These are phyloP conservation scores for Drosophila dunni DNA, from an alignment of 1,140 invertebrate species.

Conservation along the genomic window DNA sequence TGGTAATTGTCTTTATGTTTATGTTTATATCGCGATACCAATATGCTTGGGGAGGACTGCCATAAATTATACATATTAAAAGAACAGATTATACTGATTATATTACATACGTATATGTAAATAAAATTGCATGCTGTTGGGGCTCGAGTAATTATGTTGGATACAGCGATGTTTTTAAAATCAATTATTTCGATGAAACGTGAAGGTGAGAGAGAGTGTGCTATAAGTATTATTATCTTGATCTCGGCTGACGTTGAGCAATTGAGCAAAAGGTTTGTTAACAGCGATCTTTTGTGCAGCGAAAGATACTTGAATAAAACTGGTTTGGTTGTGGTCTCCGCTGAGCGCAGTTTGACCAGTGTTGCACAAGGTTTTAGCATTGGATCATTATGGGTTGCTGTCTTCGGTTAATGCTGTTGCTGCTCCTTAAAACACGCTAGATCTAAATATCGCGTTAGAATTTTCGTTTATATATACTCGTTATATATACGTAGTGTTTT, in stretches of 20 bases:
- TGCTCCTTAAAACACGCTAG: conserved; percentile 33
- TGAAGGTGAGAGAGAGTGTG: conserved; percentile 21
- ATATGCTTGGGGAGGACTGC: conserved; percentile 17
- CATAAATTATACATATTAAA: conserved; percentile 18
- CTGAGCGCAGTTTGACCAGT: background rate
- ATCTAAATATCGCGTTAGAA: conserved; percentile 27
- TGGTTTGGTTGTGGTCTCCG: conserved; percentile 6
- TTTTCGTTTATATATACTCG: conserved; percentile 15
- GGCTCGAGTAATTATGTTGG: conserved; percentile 18
- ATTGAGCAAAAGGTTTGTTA: conserved; percentile 12
- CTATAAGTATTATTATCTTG: conserved; percentile 23
- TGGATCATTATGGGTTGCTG: conserved; percentile 4
- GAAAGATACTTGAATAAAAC: conserved; percentile 10
- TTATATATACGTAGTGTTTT: conserved; percentile 13
- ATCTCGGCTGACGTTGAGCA: conserved; percentile 33
- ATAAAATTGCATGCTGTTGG: conserved; percentile 17
- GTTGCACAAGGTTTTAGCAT: conserved; percentile 12
- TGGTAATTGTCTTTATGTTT: conserved; percentile 27
- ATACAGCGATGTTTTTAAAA: conserved; percentile 33
- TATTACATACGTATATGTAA: conserved; percentile 42
- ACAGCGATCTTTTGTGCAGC: conserved; percentile 5
- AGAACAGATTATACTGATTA: conserved; percentile 19
- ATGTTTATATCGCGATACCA: conserved; percentile 26
- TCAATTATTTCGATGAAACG: conserved; percentile 29
- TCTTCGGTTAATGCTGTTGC: conserved; percentile 5